Evolutionary conservation across 2,113 vertebrate species (phyloP).

Genomic region (Zosterops pallidus): DNA sequence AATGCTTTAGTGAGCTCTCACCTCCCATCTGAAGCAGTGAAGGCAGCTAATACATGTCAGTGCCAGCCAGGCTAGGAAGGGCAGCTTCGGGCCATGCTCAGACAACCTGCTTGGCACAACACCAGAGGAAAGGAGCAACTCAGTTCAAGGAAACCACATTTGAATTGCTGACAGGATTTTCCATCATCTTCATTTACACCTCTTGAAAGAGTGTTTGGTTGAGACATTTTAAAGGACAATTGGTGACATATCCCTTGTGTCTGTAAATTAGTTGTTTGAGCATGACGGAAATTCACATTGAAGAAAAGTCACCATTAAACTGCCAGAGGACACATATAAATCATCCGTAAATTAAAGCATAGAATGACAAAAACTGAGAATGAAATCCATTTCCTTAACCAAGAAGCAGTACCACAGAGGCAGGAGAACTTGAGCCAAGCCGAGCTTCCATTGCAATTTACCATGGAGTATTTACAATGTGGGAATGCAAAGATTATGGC

Average conservation of each 20-base stretch:
- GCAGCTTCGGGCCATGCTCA: background rate
- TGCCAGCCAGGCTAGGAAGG: background rate
- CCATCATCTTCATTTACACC: background rate
- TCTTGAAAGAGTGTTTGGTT: background rate
- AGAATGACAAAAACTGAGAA: background rate
- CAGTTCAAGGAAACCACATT: background rate
- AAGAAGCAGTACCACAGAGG: background rate
- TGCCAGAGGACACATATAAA: background rate
- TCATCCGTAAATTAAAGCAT: background rate
- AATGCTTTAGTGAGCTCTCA: background rate
- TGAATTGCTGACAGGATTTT: background rate
- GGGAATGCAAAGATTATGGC: conserved; percentile 10
- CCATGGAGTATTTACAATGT: background rate
- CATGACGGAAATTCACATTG: background rate
- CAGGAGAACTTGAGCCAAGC: conserved; percentile 8
- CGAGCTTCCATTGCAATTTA: background rate
- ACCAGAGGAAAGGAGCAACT: background rate
- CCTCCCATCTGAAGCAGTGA: background rate
- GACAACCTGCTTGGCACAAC: background rate
- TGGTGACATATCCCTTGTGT: background rate
- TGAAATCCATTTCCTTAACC: background rate
- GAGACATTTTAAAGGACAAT: background rate
- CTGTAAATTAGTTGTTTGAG: background rate
- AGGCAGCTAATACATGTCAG: background rate
- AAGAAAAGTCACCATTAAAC: background rate